phyloP scores from a whole-genome alignment of 1,140 invertebrate genomes.

The Liolophura sinensis region DNA sequence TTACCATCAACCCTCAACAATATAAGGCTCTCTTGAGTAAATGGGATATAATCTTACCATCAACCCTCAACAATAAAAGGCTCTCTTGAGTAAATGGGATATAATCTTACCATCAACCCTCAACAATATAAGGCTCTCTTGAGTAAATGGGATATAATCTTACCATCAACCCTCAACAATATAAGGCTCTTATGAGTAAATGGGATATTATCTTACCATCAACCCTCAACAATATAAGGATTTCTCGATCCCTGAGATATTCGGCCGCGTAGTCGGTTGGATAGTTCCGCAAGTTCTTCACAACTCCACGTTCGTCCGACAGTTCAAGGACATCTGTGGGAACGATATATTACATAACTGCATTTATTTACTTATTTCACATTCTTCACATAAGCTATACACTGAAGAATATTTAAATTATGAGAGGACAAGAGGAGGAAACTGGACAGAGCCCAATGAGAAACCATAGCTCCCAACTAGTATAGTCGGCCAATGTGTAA shows the following conservation, averaged over 20 bases:
- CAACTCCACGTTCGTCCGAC: not conserved
- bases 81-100: not conserved
- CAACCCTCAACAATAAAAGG: not conserved
- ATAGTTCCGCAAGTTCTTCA: slow-evolving; percentile 1
- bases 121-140: not conserved
- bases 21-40: too few species aligned
- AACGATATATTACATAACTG: not conserved
- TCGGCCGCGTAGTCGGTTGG: not conserved
- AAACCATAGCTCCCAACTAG: too few species aligned
- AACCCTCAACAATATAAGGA: not conserved
- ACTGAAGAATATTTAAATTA: too few species aligned
- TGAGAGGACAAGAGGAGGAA: too few species aligned
- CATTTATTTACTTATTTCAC: too few species aligned
- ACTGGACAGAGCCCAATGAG: too few species aligned
- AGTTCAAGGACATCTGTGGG: not conserved
- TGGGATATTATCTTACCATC: not conserved
- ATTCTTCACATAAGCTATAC: too few species aligned
- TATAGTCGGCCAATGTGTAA: too few species aligned
- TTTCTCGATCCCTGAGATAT: slow-evolving; percentile 2
- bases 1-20: too few species aligned
- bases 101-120: not conserved
- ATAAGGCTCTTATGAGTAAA: not conserved
- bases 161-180: not conserved
- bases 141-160: not conserved
- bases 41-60: not conserved